Evolutionary conservation across 2,113 vertebrate genomes (phyloP).

Genomic region (Strix aluco): DNA sequence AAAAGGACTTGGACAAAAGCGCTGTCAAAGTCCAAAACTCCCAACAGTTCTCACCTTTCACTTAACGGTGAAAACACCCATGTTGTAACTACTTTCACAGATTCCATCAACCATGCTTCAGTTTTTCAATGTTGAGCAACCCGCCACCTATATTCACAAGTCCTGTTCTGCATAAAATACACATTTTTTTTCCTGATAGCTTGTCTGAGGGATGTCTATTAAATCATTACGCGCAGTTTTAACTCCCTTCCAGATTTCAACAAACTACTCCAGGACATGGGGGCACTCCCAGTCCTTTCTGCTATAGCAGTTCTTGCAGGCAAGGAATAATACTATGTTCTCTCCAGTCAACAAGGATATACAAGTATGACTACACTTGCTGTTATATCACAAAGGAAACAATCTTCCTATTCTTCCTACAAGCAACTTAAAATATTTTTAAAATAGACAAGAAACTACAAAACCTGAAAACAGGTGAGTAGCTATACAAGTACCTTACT

Average conservation of each 20-base stretch:
- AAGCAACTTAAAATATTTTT: background rate
- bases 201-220: background rate
- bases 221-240: background rate
- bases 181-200: background rate
- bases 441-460: background rate
- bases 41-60: background rate
- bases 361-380: background rate
- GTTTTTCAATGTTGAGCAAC: background rate
- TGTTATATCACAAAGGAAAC: background rate
- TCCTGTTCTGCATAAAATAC: background rate
- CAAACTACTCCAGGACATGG: background rate
- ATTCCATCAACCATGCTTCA: background rate
- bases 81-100: background rate
- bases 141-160: background rate
- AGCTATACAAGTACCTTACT: background rate
- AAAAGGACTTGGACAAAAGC: background rate
- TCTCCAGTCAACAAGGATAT: background rate
- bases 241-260: background rate
- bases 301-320: background rate
- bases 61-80: background rate
- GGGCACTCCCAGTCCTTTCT: background rate
- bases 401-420: background rate
- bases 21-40: background rate
- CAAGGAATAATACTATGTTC: background rate
- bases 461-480: background rate